Base-by-base conservation (phyloP, 2,888 invertebrate species). In the Lordiphosa andalusiaca region DNA sequence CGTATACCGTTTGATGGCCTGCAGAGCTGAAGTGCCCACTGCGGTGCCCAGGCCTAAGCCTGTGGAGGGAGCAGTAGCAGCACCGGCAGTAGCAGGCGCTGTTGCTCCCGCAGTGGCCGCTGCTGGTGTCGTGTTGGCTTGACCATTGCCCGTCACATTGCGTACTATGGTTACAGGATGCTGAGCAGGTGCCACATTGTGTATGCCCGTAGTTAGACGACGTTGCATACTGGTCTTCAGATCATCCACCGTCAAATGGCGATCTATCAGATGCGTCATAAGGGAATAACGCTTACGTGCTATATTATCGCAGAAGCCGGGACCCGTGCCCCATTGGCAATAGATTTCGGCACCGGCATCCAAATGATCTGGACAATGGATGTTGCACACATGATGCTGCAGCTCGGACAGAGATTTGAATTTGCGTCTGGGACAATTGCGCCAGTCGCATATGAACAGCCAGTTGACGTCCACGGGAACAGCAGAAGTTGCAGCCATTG, bases 1-100 rank as follows among this genome's bases (percentile, higher is more conserved):
- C 6, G 98, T 96, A 89, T 99, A 99, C 71, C 99, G 93, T 88
- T 97, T 95, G 62, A 99, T 97, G 0, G 99, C 99, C 74, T 98
- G 98, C 69, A 97, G 92, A 3, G 99, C 99, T 9, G 99, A 99
- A 88, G 98, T 97, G 36, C 88, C 86, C 3, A 86, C 84, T 95
- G 96, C 42, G 95, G 96, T 88, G n/a, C 64, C 37, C 1, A 56
- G 23, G 2, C 67, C 13, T 0, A 57, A 67, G 95, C 95, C 33
- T 1, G 71, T 19, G 0, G 76, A 6, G 0, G 53, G 64, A 95
- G 95, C 30, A 96, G 96, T 88, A 30, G 65, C 12, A 21, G 69
- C 6, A 6, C 38, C 48, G 25, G 25, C 25, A 25, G 25, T 6
- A 3, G 50, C 36, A 1, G 47, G n/a, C 12, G 69, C 13, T 0